Evolutionary conservation across 2,888 invertebrate species (phyloP).

Genomic region (Eilema depressum): DNA sequence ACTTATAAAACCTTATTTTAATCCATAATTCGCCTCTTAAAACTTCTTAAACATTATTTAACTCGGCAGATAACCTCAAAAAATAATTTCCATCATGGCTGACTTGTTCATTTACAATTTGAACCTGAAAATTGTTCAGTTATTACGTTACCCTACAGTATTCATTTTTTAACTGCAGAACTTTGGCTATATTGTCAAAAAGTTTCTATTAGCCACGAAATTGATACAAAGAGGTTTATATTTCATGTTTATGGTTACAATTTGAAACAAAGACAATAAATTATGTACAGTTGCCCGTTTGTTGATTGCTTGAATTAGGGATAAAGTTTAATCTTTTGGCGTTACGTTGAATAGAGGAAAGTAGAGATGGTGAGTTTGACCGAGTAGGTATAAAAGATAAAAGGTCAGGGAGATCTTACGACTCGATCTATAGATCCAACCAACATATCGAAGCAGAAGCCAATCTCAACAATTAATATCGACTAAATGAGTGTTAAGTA

Average conservation of each 20-base stretch:
- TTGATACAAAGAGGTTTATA: conserved; percentile 44
- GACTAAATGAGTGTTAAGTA: too few relatives aligned
- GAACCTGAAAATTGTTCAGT: conserved; percentile 31
- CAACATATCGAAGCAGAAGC: too few relatives aligned
- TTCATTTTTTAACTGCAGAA: conserved; percentile 43
- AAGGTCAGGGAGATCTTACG: too few relatives aligned
- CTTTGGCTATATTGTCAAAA: conserved; percentile 39
- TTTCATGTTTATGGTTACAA: conserved; percentile 37
- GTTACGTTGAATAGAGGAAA: conserved; percentile 8
- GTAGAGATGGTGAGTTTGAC: background rate
- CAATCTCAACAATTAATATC: too few relatives aligned
- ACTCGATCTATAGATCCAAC: too few relatives aligned
- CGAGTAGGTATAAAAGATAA: too few relatives aligned
- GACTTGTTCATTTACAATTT: conserved; percentile 26
- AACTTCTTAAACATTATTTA: background rate
- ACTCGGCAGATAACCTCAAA: conserved; percentile 1
- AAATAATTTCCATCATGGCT: conserved; percentile 13
- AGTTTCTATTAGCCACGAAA: conserved; percentile 32
- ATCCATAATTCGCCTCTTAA: background rate
- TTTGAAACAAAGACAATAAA: conserved; percentile 47
- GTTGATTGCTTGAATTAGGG: conserved; percentile 16
- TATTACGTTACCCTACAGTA: conserved; percentile 23
- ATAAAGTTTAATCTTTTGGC: conserved; percentile 13
- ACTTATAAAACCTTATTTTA: background rate
- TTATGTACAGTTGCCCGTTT: conserved; percentile 21